Evolutionary conservation across 2,113 vertebrate genomes (phyloP).

Genomic region (Lamprotornis superbus): DNA sequence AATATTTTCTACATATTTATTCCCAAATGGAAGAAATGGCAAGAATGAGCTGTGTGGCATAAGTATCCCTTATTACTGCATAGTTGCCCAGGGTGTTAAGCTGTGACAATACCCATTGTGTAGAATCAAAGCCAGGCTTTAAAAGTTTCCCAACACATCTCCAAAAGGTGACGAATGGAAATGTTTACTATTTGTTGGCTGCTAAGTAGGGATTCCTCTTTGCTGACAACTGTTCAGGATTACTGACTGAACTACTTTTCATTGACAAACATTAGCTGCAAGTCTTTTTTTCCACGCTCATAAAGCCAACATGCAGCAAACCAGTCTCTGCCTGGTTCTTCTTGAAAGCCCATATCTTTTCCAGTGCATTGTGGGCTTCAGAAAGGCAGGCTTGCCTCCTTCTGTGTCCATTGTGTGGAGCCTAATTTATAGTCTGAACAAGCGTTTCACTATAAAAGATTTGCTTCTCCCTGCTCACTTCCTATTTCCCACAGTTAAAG

Average conservation of each 20-base stretch:
- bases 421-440: constrained; percentile 75
- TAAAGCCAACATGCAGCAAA: constrained; percentile 33
- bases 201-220: constrained; percentile 5
- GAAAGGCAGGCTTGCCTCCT: constrained; percentile 63
- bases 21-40: neutral
- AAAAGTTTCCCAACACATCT: neutral
- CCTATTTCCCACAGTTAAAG: constrained; percentile 79
- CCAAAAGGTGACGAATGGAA: neutral
- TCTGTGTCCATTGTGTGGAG: constrained; percentile 53
- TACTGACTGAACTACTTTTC: constrained; percentile 20
- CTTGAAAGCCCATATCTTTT: constrained; percentile 20
- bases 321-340: constrained; percentile 47
- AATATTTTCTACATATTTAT: neutral
- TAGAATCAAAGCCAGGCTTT: neutral
- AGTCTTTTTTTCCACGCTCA: neutral
- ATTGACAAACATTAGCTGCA: constrained; percentile 3
- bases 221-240: neutral
- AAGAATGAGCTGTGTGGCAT: neutral
- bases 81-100: neutral
- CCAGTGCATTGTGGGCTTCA: constrained; percentile 33
- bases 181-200: constrained; percentile 49
- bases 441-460: constrained; percentile 58
- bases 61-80: neutral
- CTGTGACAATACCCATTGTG: neutral
- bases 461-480: constrained; percentile 70